Conservation (phyloP, 2,113 vertebrate species). For the Polypterus bichir region DNA sequence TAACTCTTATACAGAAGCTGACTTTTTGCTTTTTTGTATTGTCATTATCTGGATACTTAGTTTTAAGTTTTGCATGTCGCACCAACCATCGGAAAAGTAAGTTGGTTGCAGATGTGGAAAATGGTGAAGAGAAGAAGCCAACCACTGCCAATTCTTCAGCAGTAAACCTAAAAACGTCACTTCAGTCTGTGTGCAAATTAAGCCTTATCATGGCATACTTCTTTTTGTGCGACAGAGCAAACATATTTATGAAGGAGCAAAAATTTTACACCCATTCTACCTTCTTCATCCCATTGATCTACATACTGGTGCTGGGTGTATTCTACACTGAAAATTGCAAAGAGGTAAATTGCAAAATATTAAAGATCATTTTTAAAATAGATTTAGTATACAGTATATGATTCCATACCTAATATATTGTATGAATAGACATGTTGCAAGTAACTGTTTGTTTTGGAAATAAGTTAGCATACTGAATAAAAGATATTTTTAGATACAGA, state of each 20-base stretch:
- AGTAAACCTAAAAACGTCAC: slow-evolving; percentile 55
- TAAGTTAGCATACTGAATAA: no score
- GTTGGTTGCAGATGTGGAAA: slow-evolving; percentile 67
- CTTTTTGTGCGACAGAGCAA: slow-evolving; percentile 87
- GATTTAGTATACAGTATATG: no score
- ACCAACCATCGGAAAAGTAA: slow-evolving; percentile 63
- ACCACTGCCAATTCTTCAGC: slow-evolving; percentile 30
- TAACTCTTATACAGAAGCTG: slow-evolving; percentile 78
- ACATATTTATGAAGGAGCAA: slow-evolving; percentile 96
- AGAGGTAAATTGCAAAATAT: slow-evolving; percentile 59
- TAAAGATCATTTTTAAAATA: no score
- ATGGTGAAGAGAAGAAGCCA: slow-evolving; percentile 84
- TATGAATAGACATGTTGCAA: no score
- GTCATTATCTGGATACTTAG: slow-evolving; percentile 56
- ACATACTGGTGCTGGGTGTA: slow-evolving; percentile 81
- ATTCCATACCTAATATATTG: no score
- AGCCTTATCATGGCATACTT: slow-evolving; percentile 95
- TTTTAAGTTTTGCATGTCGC: slow-evolving; percentile 61
- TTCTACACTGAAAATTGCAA: slow-evolving; percentile 92
- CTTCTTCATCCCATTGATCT: slow-evolving; percentile 91
- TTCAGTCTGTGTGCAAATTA: slow-evolving; percentile 78
- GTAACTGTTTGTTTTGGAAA: no score
- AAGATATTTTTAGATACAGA: no score
- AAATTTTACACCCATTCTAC: slow-evolving; percentile 93
- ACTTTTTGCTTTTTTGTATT: slow-evolving; percentile 65